Evolutionary conservation across 2,113 vertebrate species (phyloP).

Genomic region (Epinephelus cyanopodus): DNA sequence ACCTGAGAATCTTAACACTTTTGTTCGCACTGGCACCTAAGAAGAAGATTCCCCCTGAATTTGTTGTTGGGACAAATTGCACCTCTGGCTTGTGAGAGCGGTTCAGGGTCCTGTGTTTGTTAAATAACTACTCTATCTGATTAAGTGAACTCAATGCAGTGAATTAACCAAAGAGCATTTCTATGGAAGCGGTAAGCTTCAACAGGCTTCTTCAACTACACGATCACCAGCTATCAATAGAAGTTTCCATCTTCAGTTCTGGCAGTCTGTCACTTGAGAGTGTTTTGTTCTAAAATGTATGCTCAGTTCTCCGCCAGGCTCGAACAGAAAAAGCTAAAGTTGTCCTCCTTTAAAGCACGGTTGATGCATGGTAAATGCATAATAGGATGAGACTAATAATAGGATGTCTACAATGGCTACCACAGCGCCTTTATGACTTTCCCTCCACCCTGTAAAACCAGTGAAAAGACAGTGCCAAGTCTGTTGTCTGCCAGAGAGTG

Average conservation of each 20-base stretch:
- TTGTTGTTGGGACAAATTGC: conserved; percentile 13
- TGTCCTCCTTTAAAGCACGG: conserved; percentile 24
- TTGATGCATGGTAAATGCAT: conserved; percentile 52
- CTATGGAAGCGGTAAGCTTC: background rate
- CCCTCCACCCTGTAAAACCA: conserved; percentile 26
- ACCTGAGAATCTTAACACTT: background rate
- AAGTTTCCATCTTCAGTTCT: conserved; percentile 31
- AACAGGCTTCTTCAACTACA: background rate
- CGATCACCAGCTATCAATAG: conserved; percentile 12
- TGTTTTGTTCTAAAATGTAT: conserved; percentile 46
- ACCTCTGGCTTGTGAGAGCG: conserved; percentile 3
- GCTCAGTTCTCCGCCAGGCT: conserved; percentile 35
- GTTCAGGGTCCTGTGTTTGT: conserved; percentile 11
- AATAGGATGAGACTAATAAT: conserved; percentile 61
- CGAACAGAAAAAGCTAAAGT: conserved; percentile 31
- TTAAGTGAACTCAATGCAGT: background rate
- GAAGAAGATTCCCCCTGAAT: background rate
- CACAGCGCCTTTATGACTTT: conserved; percentile 31
- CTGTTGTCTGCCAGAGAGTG: conserved; percentile 28
- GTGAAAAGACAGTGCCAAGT: conserved; percentile 45
- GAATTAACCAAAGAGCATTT: conserved; percentile 21
- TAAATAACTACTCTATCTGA: conserved; percentile 19
- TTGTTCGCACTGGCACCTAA: background rate
- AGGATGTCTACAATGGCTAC: conserved; percentile 48
- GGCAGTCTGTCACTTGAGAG: conserved; percentile 35